Evolutionary conservation across 1,140 invertebrate species (phyloP).

Genomic region (Stegodyphus mimosarum): DNA sequence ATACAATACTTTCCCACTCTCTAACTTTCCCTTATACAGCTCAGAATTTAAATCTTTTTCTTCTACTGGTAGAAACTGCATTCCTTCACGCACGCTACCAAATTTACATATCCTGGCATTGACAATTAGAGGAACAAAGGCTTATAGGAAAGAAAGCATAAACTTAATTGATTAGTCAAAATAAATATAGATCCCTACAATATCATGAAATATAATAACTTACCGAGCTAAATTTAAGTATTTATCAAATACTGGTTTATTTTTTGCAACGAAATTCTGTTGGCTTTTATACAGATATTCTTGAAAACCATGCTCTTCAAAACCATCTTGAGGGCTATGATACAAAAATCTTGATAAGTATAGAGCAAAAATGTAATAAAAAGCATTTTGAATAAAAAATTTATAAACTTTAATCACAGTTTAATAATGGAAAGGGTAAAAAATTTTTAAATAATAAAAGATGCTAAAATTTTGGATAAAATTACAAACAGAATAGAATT

Average conservation of each 20-base stretch:
- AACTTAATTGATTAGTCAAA: too few species aligned
- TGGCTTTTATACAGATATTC: constrained; percentile 47
- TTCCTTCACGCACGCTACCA: too few species aligned
- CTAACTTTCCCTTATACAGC: too few species aligned
- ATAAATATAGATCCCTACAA: too few species aligned
- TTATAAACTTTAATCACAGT: neutral
- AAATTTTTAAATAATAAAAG: neutral
- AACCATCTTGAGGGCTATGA: neutral
- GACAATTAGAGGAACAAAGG: too few species aligned
- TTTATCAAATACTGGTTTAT: constrained; percentile 26
- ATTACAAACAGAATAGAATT: neutral
- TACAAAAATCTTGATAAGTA: neutral
- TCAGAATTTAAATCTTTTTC: too few species aligned
- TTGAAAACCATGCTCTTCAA: constrained; percentile 34
- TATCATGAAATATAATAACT: neutral
- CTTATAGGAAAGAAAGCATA: too few species aligned
- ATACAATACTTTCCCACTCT: too few species aligned
- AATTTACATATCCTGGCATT: too few species aligned
- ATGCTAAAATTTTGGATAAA: neutral
- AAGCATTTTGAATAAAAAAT: neutral
- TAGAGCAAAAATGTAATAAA: neutral
- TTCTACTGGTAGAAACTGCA: too few species aligned
- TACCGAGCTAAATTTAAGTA: constrained; percentile 9
- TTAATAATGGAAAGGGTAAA: neutral
- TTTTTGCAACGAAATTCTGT: constrained; percentile 17